Percentiles rank a stretch among this genome's conserved stretches.
These are phyloP conservation scores for Myotis davidii DNA, from an alignment of 2,113 vertebrate species.

Conservation along the genomic window DNA sequence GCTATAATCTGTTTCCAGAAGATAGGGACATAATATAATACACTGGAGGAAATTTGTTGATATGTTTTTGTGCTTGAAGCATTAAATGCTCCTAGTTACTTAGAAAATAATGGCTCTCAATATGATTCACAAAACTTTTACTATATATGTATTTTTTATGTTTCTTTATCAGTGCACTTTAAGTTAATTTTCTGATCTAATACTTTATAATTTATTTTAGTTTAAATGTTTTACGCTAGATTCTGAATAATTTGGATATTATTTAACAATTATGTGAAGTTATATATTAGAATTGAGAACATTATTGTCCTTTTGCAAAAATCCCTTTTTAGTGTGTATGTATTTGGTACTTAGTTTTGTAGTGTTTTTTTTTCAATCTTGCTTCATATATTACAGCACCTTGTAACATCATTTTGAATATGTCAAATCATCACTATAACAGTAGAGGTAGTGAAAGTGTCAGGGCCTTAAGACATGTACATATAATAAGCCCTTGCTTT, in stretches of 20 bases:
- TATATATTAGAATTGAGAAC: background rate
- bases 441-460: background rate
- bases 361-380: background rate
- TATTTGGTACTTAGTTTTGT: slow-evolving; percentile 11
- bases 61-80: background rate
- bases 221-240: slow-evolving; percentile 46
- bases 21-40: background rate
- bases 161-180: background rate
- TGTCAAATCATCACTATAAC: background rate
- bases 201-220: background rate
- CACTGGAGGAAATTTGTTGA: background rate
- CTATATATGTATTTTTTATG: background rate
- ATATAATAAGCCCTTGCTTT: background rate
- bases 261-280: background rate
- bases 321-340: background rate
- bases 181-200: slow-evolving; percentile 9
- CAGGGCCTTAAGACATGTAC: background rate
- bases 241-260: background rate
- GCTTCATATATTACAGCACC: background rate
- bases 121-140: background rate
- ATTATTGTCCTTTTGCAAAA: background rate
- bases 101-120: background rate
- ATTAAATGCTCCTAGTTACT: background rate
- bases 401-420: background rate
- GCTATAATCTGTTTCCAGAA: background rate